A percentile compares a stretch with the other conserved stretches of the same genome.
Conservation (phyloP, 2,113 vertebrate species). For the Microcebus lehilahytsara region DNA sequence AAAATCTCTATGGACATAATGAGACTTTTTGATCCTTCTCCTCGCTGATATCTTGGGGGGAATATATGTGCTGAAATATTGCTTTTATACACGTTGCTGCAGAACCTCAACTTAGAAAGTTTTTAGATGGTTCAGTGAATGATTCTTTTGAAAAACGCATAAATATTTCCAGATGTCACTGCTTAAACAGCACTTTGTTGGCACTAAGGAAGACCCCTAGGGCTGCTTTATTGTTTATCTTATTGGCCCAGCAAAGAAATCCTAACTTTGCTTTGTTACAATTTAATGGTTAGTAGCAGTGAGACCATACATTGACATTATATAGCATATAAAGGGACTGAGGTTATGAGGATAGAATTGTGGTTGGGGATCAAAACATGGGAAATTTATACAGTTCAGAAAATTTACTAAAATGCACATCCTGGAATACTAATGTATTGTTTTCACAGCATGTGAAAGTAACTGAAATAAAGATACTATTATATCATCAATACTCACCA, state of each 20-base stretch:
- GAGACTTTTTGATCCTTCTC: not conserved
- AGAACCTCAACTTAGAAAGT: not conserved
- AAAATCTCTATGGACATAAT: not conserved
- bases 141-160: not conserved
- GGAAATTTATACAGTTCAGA: not conserved
- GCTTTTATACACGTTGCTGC: not conserved
- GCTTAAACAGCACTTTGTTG: not conserved
- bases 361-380: not conserved
- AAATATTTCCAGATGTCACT: not conserved
- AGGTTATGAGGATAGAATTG: not conserved
- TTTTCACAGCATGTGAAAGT: not conserved
- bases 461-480: not conserved
- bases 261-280: no score
- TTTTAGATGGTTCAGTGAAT: not conserved
- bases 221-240: not conserved
- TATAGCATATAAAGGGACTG: not conserved
- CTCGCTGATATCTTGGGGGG: not conserved
- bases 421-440: not conserved
- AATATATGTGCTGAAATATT: not conserved
- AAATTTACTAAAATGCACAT: not conserved
- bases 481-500: not conserved
- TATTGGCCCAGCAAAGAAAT: not conserved
- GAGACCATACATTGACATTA: no score
- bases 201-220: not conserved
- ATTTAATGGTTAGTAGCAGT: no score